phyloP scores from a whole-genome alignment of 2,113 vertebrate genomes.

The Mobula birostris region DNA sequence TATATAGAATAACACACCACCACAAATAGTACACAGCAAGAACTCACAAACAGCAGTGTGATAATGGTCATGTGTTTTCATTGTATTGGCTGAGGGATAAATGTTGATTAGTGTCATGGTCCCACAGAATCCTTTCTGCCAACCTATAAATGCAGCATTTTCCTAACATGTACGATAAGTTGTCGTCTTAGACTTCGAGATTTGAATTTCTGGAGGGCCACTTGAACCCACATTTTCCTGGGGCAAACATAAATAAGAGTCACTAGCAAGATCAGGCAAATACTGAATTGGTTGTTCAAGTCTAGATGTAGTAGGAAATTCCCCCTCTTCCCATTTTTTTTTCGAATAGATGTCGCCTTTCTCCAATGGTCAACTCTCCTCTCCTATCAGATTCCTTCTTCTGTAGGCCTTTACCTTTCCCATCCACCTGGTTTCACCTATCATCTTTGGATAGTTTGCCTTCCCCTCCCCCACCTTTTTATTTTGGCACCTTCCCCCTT shows the following conservation, averaged over 20 bases:
- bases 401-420: too few relatives aligned
- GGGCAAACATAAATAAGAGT: background rate
- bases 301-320: background rate
- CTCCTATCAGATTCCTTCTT: too few relatives aligned
- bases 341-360: background rate
- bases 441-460: too few relatives aligned
- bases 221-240: background rate
- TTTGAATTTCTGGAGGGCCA: background rate
- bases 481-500: too few relatives aligned
- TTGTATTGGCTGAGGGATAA: background rate
- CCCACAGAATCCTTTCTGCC: background rate
- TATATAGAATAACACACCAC: background rate
- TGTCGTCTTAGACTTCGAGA: background rate
- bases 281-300: background rate
- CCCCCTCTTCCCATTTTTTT: background rate
- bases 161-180: background rate
- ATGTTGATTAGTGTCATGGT: background rate
- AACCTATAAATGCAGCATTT: background rate
- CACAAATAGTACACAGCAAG: background rate
- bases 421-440: too few relatives aligned
- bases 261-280: background rate
- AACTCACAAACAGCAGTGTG: background rate
- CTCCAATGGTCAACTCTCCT: too few relatives aligned
- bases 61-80: background rate
- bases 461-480: too few relatives aligned